Percentiles rank a stretch among this genome's conserved stretches.
These are phyloP conservation scores for Aplocera efformata DNA, from an alignment of 2,888 invertebrate species.

Conservation along the genomic window DNA sequence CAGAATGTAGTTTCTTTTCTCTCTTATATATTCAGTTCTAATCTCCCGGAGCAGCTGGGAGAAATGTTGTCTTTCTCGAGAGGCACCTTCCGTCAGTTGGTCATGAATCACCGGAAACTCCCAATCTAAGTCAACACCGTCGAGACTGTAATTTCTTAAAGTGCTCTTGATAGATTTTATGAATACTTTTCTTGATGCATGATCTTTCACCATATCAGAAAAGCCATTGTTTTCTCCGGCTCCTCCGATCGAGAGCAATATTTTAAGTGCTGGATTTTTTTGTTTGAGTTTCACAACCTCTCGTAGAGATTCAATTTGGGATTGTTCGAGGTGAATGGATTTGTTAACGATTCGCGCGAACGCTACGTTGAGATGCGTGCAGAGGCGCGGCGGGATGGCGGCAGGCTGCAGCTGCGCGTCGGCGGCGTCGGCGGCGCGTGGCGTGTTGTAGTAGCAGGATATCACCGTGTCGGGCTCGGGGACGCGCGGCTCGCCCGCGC, in stretches of 20 bases:
- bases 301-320: constrained; percentile 54
- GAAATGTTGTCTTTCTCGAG: constrained; percentile 85
- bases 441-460: constrained; percentile 86
- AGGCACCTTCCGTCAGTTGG: background rate
- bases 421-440: constrained; percentile 43
- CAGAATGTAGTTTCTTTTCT: constrained; percentile 81
- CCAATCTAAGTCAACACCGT: constrained; percentile 91
- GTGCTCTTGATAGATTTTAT: constrained; percentile 77
- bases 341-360: constrained; percentile 84
- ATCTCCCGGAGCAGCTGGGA: constrained; percentile 87
- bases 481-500: background rate
- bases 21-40: constrained; percentile 82
- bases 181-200: constrained; percentile 84
- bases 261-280: constrained; percentile 83
- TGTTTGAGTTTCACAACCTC: constrained; percentile 78
- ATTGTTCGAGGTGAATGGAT: constrained; percentile 75
- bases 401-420: constrained; percentile 68
- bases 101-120: constrained; percentile 88
- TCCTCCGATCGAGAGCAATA: constrained; percentile 89
- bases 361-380: constrained; percentile 91
- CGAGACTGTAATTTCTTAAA: constrained; percentile 77
- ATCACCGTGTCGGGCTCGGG: constrained; percentile 38
- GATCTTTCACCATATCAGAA: constrained; percentile 85
- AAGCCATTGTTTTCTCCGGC: constrained; percentile 82
- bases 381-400: constrained; percentile 85